phyloP scores from a whole-genome alignment of 2,888 invertebrate genomes.

The Drosophila anomalipes region DNA sequence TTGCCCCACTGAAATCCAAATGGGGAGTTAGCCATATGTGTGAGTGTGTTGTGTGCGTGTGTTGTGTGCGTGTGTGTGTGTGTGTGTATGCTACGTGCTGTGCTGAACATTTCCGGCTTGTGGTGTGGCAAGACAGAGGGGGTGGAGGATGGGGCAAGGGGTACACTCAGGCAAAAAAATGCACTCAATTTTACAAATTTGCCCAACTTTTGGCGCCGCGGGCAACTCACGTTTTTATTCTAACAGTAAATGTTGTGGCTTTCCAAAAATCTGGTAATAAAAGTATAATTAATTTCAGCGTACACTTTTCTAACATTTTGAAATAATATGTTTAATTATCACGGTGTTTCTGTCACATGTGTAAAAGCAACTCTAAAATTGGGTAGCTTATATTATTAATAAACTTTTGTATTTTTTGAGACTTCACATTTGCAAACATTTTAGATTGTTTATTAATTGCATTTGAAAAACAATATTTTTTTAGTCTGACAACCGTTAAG shows the following conservation, averaged over 20 bases:
- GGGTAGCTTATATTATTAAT: neutral
- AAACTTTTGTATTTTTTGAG: neutral
- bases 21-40: conserved; percentile 6
- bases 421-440: neutral
- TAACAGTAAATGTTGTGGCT: neutral
- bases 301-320: neutral
- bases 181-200: neutral
- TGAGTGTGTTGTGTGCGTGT: neutral
- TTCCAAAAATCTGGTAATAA: neutral
- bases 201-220: neutral
- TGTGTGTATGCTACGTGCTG: conserved; percentile 70
- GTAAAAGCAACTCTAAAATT: too few species aligned
- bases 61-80: conserved; percentile 35
- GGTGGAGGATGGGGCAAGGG: neutral
- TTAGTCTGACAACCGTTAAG: neutral
- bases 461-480: neutral
- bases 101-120: conserved; percentile 74
- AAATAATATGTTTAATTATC: neutral
- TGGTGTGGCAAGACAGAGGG: conserved; percentile 18
- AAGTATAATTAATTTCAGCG: neutral
- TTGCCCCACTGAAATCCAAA: conserved; percentile 22
- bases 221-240: neutral
- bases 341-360: neutral
- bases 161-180: neutral
- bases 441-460: neutral